Percentiles rank a stretch among this genome's conserved stretches.
These are phyloP conservation scores for Muscicapa striata DNA, from an alignment of 2,797 vertebrate species.

Conservation along the genomic window DNA sequence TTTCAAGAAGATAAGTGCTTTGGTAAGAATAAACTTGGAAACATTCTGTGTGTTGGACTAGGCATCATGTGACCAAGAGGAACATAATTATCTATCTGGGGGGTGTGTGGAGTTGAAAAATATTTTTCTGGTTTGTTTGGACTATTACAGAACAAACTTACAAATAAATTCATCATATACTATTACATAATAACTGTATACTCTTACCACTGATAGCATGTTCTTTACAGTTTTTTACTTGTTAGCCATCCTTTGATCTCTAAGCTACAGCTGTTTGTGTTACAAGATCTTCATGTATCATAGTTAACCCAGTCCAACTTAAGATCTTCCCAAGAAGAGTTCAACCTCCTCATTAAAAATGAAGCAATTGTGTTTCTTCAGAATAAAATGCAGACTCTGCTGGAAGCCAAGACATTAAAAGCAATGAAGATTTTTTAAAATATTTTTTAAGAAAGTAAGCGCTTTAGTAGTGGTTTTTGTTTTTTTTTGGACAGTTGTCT, in stretches of 20 bases:
- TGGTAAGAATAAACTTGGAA: neutral
- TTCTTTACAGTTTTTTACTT: neutral
- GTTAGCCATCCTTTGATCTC: neutral
- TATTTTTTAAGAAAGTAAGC: neutral
- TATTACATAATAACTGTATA: neutral
- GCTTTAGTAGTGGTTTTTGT: neutral
- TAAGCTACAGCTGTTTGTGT: neutral
- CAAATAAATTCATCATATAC: neutral
- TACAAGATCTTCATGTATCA: neutral
- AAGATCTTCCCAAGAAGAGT: neutral
- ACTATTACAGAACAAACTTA: neutral
- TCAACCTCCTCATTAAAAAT: neutral
- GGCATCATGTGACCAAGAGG: neutral
- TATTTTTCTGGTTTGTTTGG: neutral
- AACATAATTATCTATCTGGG: neutral
- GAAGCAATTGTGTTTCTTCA: neutral
- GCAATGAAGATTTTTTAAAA: neutral
- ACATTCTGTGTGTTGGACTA: neutral
- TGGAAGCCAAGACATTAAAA: neutral
- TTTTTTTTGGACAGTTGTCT: neutral
- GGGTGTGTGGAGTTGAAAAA: fast-evolving
- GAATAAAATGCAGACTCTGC: neutral
- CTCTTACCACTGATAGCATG: neutral
- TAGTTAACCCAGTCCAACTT: neutral
- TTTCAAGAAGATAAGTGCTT: neutral